phyloP scores from a whole-genome alignment of 2,113 vertebrate genomes.

The Penelope pileata region DNA sequence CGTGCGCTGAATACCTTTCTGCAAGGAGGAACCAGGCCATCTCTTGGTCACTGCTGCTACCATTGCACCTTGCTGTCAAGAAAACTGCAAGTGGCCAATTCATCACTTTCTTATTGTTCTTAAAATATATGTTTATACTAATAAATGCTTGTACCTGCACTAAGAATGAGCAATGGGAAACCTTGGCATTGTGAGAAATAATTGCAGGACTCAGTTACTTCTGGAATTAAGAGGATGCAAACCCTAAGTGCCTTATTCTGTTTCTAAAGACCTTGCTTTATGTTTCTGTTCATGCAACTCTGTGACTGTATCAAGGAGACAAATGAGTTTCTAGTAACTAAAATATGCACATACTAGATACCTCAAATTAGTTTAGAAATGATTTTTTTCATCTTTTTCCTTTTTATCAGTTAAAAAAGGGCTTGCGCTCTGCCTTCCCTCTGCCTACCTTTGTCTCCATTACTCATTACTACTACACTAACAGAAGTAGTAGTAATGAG shows the following conservation, averaged over 20 bases:
- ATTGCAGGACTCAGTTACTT: neutral
- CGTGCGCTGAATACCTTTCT: conserved; percentile 83
- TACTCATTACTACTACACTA: neutral
- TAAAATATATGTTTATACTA: conserved; percentile 27
- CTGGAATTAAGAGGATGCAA: neutral
- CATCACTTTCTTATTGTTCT: conserved; percentile 69
- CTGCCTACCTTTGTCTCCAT: conserved; percentile 14
- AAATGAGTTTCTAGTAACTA: neutral
- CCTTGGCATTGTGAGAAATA: neutral
- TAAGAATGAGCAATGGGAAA: neutral
- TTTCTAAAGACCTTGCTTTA: neutral
- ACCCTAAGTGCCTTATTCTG: neutral
- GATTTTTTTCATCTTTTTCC: neutral
- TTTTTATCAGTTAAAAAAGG: neutral
- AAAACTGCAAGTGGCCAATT: conserved; percentile 75
- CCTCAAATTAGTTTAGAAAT: neutral
- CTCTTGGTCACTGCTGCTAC: conserved; percentile 75
- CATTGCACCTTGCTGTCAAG: conserved; percentile 76
- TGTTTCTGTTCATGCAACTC: neutral
- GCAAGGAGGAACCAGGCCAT: conserved; percentile 74
- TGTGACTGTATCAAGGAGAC: neutral
- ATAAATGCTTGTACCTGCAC: neutral
- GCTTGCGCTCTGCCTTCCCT: neutral
- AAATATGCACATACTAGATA: neutral
- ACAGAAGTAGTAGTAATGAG: neutral